phyloP scores from a whole-genome alignment of 92 coral and sea anemone genomes.

The Chrysogorgia sp. region DNA sequence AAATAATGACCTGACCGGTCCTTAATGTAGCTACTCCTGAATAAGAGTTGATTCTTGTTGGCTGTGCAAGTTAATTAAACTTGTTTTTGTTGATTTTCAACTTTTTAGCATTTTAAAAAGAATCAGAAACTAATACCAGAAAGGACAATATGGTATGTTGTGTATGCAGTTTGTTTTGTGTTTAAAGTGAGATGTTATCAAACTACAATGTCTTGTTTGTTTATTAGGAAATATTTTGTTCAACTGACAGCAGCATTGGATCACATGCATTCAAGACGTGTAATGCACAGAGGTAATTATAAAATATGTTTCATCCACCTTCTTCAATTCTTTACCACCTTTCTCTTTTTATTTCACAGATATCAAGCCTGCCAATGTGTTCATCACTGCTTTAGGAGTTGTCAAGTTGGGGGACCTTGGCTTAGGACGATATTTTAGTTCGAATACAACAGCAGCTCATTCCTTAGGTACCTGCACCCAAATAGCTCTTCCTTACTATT shows the following conservation, averaged over 20 bases:
- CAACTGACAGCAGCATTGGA: constrained; percentile 95
- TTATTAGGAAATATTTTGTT: constrained; percentile 93
- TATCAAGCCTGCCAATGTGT: constrained; percentile 99
- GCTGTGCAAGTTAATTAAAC: too few species aligned
- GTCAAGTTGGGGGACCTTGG: constrained; percentile 97
- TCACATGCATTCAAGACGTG: constrained; percentile 98
- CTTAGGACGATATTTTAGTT: constrained; percentile 90
- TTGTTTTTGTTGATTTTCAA: background rate
- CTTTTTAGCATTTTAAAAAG: constrained; percentile 87
- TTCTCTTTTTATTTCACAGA: constrained; percentile 48
- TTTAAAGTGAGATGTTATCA: background rate
- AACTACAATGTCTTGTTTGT: background rate
- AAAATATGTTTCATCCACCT: background rate
- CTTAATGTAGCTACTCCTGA: too few species aligned
- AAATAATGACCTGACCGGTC: too few species aligned
- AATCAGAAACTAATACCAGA: constrained; percentile 92
- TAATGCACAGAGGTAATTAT: constrained; percentile 90
- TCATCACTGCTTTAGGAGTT: constrained; percentile 95
- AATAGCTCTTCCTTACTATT: too few species aligned
- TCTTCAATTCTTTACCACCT: background rate
- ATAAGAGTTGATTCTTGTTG: too few species aligned
- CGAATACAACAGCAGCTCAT: constrained; percentile 96
- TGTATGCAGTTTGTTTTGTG: background rate
- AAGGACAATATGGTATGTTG: constrained; percentile 93
- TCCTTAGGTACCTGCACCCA: constrained; percentile 80